A percentile compares a stretch with the other conserved stretches of the same genome.
These are phyloP conservation scores for Epizoanthus ramosus DNA, from an alignment of 92 coral and sea anemone genomes.

Conservation along the genomic window DNA sequence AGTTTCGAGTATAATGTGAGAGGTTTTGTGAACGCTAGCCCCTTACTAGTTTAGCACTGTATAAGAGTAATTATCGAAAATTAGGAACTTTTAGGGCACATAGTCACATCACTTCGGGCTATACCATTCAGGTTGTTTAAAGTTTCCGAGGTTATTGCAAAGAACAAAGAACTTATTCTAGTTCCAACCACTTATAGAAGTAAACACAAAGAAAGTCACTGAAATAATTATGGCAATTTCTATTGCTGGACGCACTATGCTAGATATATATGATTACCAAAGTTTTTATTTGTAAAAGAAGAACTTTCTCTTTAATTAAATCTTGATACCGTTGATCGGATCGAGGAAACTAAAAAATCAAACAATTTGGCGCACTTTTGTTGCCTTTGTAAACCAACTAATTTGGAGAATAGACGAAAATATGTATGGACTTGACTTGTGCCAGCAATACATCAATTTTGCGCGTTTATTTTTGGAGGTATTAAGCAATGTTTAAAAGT, in stretches of 20 bases:
- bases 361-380: conserved; percentile 63
- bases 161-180: conserved; percentile 29
- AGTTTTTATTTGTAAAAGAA: conserved; percentile 38
- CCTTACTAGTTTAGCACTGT: conserved; percentile 26
- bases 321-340: conserved; percentile 42
- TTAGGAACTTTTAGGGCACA: conserved; percentile 32
- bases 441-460: neutral
- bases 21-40: conserved; percentile 14
- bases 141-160: conserved; percentile 42
- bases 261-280: conserved; percentile 27
- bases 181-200: conserved; percentile 19
- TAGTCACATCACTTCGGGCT: conserved; percentile 34
- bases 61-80: conserved; percentile 36
- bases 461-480: conserved; percentile 34
- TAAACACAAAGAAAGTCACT: conserved; percentile 23
- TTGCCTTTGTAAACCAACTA: conserved; percentile 58
- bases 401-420: conserved; percentile 52
- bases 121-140: conserved; percentile 40
- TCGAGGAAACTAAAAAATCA: conserved; percentile 57
- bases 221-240: conserved; percentile 24
- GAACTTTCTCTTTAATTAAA: conserved; percentile 45
- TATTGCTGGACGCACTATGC: conserved; percentile 27
- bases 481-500: conserved; percentile 23
- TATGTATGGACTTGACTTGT: conserved; percentile 16
- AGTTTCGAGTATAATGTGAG: conserved; percentile 13